phyloP scores from a whole-genome alignment of 2,888 invertebrate genomes.

The Calliopum simillimum region DNA sequence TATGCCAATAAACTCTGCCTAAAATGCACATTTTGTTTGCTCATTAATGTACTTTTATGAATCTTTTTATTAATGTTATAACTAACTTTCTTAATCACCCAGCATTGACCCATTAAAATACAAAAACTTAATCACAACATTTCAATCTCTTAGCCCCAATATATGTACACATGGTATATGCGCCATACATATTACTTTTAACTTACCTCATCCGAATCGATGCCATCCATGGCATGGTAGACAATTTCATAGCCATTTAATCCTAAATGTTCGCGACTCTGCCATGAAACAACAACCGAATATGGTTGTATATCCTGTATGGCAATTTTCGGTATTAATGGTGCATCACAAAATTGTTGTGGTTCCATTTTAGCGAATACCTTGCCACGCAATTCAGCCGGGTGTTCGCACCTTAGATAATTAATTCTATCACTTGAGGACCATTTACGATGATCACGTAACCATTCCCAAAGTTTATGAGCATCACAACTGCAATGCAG shows the following conservation, averaged over 20 bases:
- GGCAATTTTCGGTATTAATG: slow-evolving; percentile 84
- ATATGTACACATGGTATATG: no score
- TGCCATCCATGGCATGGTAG: slow-evolving; percentile 77
- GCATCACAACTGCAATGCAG: slow-evolving; percentile 90
- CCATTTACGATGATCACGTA: slow-evolving; percentile 85
- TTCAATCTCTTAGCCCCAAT: no score
- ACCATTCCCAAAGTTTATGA: slow-evolving; percentile 92
- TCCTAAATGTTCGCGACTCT: slow-evolving; percentile 87
- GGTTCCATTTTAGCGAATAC: slow-evolving; percentile 81
- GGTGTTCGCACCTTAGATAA: slow-evolving; percentile 84
- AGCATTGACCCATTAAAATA: no score
- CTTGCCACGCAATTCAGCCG: slow-evolving; percentile 81
- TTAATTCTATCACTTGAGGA: slow-evolving; percentile 62
- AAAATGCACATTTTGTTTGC: no score
- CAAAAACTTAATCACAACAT: no score
- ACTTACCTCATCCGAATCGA: slow-evolving; percentile 50
- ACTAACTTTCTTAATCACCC: no score
- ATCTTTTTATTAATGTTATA: no score
- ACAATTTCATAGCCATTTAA: slow-evolving; percentile 87
- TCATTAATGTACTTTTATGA: no score
- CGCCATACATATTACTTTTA: neutral
- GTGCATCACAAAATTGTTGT: slow-evolving; percentile 86
- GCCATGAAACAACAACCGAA: slow-evolving; percentile 89
- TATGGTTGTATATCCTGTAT: slow-evolving; percentile 90
- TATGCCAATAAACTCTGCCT: no score